These are phyloP conservation scores for Erythrocercus mccallii DNA, from an alignment of 2,113 vertebrate genomes.

Conservation along the genomic window DNA sequence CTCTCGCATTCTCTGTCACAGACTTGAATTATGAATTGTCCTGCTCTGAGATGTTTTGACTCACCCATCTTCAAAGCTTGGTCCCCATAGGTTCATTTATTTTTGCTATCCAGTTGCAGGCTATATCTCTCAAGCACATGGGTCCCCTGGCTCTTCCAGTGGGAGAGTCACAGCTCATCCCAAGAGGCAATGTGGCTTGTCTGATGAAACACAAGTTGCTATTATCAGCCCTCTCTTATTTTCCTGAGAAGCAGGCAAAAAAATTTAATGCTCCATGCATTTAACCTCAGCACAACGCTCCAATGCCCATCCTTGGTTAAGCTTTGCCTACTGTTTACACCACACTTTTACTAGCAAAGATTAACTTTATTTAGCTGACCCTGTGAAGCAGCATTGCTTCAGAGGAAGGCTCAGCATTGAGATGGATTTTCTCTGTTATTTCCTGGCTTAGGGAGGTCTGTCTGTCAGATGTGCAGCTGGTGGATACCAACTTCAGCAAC, in stretches of 20 bases:
- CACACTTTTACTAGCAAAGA: not conserved
- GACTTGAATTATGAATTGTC: not conserved
- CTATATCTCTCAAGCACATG: not conserved
- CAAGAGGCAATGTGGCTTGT: not conserved
- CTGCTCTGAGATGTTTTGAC: not conserved
- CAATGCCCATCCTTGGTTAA: not conserved
- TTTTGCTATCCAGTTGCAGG: not conserved
- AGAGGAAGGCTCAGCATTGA: not conserved
- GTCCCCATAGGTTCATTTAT: not conserved
- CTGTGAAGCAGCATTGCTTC: not conserved
- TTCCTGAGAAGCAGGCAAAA: not conserved
- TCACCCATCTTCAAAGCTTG: not conserved
- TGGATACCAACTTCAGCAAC: rapidly evolving
- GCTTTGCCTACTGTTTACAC: not conserved
- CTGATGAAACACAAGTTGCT: not conserved
- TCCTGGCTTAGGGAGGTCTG: not conserved
- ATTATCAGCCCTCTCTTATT: not conserved
- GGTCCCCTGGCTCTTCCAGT: not conserved
- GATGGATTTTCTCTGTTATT: not conserved
- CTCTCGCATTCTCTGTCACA: not conserved
- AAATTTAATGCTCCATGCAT: not conserved
- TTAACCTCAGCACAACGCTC: not conserved
- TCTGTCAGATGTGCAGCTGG: rapidly evolving
- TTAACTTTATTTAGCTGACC: not conserved
- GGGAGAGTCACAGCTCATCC: not conserved